Percentiles rank a stretch among this genome's conserved stretches.
phyloP scores from a whole-genome alignment of 2,797 vertebrate species.

The Lerista edwardsae region DNA sequence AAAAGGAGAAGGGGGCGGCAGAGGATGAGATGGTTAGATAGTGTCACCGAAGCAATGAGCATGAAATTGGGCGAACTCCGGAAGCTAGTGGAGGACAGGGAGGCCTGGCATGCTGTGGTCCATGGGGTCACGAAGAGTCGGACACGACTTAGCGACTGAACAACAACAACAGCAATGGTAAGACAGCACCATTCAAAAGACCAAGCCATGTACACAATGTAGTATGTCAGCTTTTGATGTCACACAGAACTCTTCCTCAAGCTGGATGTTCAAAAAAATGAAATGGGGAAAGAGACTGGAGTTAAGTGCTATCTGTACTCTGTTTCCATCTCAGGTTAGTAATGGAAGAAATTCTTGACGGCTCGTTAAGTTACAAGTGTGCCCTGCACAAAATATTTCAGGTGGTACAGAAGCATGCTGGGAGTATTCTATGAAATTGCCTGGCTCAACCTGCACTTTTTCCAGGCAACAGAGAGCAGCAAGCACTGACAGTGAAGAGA shows the following conservation, averaged over 20 bases:
- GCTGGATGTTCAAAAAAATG: background rate
- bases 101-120: too few species aligned
- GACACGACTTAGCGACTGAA: too few species aligned
- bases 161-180: background rate
- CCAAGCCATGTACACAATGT: background rate
- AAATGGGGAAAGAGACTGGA: background rate
- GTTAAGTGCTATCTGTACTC: background rate
- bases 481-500: background rate
- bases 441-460: background rate
- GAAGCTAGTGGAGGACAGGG: too few species aligned
- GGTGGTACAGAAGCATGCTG: background rate
- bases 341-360: background rate
- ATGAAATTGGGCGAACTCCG: too few species aligned
- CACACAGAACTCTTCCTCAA: background rate
- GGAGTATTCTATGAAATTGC: background rate
- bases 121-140: too few species aligned
- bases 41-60: too few species aligned
- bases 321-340: background rate
- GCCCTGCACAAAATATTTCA: background rate
- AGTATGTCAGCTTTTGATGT: background rate
- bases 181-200: background rate
- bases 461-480: background rate
- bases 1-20: too few species aligned
- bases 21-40: too few species aligned
- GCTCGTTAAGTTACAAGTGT: background rate